phyloP scores from a whole-genome alignment of 2,888 invertebrate species.

The Callyntrura sp. region DNA sequence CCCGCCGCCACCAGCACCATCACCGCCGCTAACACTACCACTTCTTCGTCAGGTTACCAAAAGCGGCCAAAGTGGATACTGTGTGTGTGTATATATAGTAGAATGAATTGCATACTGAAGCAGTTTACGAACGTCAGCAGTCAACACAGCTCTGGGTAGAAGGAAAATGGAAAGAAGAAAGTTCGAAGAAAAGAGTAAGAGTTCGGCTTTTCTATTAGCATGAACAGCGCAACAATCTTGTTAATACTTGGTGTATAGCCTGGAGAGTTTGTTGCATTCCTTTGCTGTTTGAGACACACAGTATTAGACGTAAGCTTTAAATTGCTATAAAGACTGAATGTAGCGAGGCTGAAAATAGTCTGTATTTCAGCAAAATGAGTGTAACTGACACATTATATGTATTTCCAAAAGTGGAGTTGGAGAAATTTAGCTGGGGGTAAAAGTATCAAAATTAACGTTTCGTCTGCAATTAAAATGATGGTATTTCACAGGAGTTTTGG shows the following conservation, averaged over 20 bases:
- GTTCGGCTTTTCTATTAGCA: neutral
- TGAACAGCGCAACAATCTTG: constrained; percentile 51
- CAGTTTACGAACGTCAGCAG: neutral
- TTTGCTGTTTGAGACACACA: no score
- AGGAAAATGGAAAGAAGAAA: constrained; percentile 21
- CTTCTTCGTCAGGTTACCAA: constrained; percentile 46
- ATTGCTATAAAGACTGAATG: constrained; percentile 15
- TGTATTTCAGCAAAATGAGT: constrained; percentile 14
- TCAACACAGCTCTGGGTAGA: neutral
- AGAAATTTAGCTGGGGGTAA: constrained; percentile 19
- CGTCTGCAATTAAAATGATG: constrained; percentile 5
- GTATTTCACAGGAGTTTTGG: constrained; percentile 8
- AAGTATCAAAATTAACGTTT: constrained; percentile 38
- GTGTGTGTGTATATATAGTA: no score
- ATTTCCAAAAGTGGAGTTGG: constrained; percentile 10
- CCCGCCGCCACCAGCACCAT: no score
- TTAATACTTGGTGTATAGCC: constrained; percentile 56
- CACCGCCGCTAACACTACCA: no score
- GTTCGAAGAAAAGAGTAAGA: neutral
- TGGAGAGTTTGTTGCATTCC: constrained; percentile 48
- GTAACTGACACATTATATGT: constrained; percentile 36
- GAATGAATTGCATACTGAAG: neutral
- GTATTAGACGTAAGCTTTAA: no score
- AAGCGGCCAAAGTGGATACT: constrained; percentile 19
- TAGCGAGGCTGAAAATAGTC: neutral